phyloP scores from a whole-genome alignment of 2,888 invertebrate species.

The Taphrorychus bicolor region DNA sequence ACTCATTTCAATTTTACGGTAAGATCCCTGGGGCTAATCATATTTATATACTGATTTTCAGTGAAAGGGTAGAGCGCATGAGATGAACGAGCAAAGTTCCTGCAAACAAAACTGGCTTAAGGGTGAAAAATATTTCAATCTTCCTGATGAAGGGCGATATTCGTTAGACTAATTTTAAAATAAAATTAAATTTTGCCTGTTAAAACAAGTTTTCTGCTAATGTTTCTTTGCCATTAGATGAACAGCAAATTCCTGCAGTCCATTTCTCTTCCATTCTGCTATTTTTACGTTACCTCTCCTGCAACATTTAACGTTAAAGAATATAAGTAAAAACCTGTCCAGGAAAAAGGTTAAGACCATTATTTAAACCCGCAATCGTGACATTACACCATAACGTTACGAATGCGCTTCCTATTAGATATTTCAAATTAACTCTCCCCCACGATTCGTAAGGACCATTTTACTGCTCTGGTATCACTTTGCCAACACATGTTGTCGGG shows the following conservation, averaged over 20 bases:
- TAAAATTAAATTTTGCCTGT: no score
- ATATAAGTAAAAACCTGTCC: not conserved
- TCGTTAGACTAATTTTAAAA: no score
- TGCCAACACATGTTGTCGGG: slow-evolving; percentile 35
- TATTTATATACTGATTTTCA: not conserved
- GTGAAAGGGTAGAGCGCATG: not conserved
- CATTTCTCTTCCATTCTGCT: no score
- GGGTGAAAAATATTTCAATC: no score
- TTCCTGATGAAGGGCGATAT: no score
- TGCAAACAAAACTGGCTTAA: not conserved
- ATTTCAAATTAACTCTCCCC: slow-evolving; percentile 39
- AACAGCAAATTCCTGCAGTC: no score
- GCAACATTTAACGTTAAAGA: not conserved
- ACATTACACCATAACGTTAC: not conserved
- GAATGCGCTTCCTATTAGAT: slow-evolving; percentile 26
- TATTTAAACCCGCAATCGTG: not conserved
- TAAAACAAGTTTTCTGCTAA: no score
- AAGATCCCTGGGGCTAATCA: not conserved
- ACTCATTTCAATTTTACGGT: not conserved
- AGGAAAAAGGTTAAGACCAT: not conserved
- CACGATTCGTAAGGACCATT: slow-evolving; percentile 28
- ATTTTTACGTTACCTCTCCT: no score
- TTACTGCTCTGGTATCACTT: slow-evolving; percentile 33
- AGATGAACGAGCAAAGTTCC: not conserved
- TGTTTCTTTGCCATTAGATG: no score